Conservation (phyloP, 2,888 invertebrate genomes). For the Rhimphoctona megacephalus region DNA sequence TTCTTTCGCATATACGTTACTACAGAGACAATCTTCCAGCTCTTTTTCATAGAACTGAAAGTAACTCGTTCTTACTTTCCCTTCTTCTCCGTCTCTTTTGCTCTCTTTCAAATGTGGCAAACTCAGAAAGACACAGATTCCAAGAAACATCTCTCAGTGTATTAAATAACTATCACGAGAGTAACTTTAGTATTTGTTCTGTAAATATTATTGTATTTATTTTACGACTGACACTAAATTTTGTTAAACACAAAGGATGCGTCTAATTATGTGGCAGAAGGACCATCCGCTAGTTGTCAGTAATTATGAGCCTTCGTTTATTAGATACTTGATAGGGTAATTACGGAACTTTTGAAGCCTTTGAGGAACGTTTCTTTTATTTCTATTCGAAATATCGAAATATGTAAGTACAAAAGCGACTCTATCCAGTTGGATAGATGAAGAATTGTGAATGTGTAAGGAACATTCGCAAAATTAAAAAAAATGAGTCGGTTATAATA, state of each 20-base stretch:
- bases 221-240: no score
- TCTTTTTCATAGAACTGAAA: background rate
- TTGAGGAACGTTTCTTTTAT: background rate
- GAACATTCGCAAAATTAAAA: background rate
- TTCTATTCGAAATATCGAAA: background rate
- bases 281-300: no score
- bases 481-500: background rate
- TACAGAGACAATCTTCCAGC: background rate
- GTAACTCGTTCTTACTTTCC: background rate
- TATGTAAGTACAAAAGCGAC: background rate
- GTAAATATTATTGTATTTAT: no score
- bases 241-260: no score
- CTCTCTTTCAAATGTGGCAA: background rate
- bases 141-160: no score
- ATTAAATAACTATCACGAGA: no score
- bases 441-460: background rate
- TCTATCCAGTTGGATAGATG: background rate
- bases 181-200: no score
- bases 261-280: no score
- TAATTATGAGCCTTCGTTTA: no score
- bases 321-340: no score
- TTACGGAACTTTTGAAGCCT: background rate
- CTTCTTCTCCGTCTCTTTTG: background rate
- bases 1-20: background rate
- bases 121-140: background rate